A percentile compares a stretch with the other conserved stretches of the same genome.
These are phyloP conservation scores for Lipophrys pholis DNA, from an alignment of 2,113 vertebrate species.

Conservation along the genomic window DNA sequence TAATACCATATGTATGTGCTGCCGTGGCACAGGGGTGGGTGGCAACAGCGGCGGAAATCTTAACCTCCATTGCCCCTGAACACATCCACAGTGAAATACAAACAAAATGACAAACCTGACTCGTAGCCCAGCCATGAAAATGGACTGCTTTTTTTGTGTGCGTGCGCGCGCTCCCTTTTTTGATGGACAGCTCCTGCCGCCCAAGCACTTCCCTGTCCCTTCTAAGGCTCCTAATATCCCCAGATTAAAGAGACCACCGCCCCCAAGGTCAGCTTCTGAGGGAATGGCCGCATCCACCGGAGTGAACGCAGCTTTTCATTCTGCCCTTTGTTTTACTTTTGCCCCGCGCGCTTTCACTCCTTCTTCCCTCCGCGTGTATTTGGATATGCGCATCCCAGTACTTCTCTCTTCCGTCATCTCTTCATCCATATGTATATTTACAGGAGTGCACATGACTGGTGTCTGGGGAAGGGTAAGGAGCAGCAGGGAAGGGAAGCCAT, in stretches of 20 bases:
- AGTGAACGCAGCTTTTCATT: constrained; percentile 76
- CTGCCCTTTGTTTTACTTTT: constrained; percentile 46
- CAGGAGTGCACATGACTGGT: constrained; percentile 93
- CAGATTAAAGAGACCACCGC: constrained; percentile 84
- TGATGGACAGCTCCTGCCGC: constrained; percentile 85
- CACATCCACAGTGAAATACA: constrained; percentile 51
- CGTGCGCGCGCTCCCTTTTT: constrained; percentile 63
- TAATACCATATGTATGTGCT: constrained; percentile 48
- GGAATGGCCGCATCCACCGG: constrained; percentile 67
- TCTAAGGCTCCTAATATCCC: constrained; percentile 86
- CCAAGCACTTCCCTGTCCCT: constrained; percentile 81
- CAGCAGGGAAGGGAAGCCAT: constrained; percentile 84
- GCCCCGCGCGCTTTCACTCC: constrained; percentile 41
- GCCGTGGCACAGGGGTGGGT: constrained; percentile 40
- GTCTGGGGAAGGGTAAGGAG: constrained; percentile 89
- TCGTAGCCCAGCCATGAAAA: constrained; percentile 70
- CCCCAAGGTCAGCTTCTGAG: constrained; percentile 89
- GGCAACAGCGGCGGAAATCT: constrained; percentile 59
- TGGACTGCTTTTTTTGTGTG: constrained; percentile 54
- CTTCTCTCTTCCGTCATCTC: constrained; percentile 16
- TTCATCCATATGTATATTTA: constrained; percentile 92
- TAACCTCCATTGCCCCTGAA: constrained; percentile 60
- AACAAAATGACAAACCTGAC: constrained; percentile 72
- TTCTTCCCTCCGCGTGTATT: constrained; percentile 22
- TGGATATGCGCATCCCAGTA: constrained; percentile 25